These are phyloP conservation scores for Phania funesta DNA, from an alignment of 2,888 invertebrate genomes.

Conservation along the genomic window DNA sequence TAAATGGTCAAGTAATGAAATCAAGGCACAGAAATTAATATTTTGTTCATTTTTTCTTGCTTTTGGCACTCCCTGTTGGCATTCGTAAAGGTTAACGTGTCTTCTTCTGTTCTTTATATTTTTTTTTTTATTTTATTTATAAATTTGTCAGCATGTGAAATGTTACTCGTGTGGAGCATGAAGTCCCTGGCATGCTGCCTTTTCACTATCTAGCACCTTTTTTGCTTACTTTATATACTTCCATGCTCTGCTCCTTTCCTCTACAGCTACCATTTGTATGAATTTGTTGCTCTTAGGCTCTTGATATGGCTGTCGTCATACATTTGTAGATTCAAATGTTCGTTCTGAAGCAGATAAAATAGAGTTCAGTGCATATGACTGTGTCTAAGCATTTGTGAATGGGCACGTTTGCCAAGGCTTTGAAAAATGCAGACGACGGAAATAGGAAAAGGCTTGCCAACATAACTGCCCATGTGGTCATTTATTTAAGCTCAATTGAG, in stretches of 20 bases:
- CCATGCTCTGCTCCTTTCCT: not conserved
- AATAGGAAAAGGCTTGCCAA: constrained; percentile 65
- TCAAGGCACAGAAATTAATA: not conserved
- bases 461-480: constrained; percentile 60
- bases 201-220: constrained; percentile 2
- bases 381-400: not conserved
- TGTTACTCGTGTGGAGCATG: constrained; percentile 10
- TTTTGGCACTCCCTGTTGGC: constrained; percentile 14
- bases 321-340: constrained; percentile 1
- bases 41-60: not conserved
- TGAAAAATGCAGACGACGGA: constrained; percentile 41
- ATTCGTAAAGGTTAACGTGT: constrained; percentile 2
- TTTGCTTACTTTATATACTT: not conserved
- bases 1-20: constrained; percentile 13
- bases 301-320: not conserved
- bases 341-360: constrained; percentile 40
- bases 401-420: not conserved
- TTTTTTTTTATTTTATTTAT: constrained; percentile 5
- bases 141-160: constrained; percentile 44
- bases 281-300: constrained; percentile 29
- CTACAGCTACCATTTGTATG: not conserved
- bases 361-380: not conserved
- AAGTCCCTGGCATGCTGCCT: constrained; percentile 34
- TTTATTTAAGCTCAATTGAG: constrained; percentile 66
- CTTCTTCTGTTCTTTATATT: not conserved